Evolutionary conservation across 1,140 invertebrate genomes (phyloP), one percentile per base, ranked within the genome.

Genomic region (Pogonomyrmex californicus): DNA sequence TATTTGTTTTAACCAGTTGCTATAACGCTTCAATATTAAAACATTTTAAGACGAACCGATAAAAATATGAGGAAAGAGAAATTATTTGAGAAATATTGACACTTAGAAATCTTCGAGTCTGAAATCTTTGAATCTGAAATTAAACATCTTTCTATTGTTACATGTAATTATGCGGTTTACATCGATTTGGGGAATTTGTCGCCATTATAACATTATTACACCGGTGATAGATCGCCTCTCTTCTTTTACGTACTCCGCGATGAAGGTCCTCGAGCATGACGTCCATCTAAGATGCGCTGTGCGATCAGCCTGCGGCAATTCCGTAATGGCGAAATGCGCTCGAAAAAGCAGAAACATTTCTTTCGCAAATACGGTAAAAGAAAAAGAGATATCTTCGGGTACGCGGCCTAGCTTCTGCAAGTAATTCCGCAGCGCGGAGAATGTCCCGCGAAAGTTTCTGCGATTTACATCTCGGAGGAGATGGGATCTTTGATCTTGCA

Each of bases 171-270:
- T 38, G 23, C 0, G 9, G 10, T 44, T 47, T 47, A 47, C 4
- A 68, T 9, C 30, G 44, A 51, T 41, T 73, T 33, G 12, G 1
- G 38, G 7, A 23, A 82, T 30, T 82, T 47, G 2, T 58, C 5
- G 78, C 30, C 17, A 44, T 54, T 7, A 14, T 5, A n/a, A 58
- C 30, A n/a, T 66, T 23, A 17, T 7, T 56, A 41, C 10, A 66
- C 4, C 41, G 23, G 10, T 41, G 68, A 83, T 60, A 62, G 4
- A n/a, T 82, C 90, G 66, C 87, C 89, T 91, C 90, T 91, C 77
- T 91, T 91, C 90, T 91, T 87, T 91, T 91, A 82, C 86, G 89
- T 89, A 88, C 87, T 89, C 90, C 83, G 89, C 41, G 81, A 68
- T 62, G 76, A 83, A 86, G 76, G 51, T 86, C 36, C 51, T 60